These are phyloP conservation scores for Coluber constrictor DNA, from an alignment of 2,797 vertebrate species.

Conservation along the genomic window DNA sequence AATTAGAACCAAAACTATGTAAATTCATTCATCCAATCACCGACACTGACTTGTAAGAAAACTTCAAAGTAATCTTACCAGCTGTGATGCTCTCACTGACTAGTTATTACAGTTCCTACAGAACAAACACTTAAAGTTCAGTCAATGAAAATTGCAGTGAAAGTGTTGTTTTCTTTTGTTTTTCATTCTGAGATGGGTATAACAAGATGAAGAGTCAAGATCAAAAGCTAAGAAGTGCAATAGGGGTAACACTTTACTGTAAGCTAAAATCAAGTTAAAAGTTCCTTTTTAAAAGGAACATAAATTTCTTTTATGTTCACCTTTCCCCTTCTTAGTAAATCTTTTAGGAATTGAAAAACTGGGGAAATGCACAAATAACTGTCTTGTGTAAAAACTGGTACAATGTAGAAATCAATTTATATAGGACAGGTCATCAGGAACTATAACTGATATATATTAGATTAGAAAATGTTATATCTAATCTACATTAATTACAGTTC, in stretches of 20 bases:
- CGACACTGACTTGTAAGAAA: neutral
- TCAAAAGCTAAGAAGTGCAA: neutral
- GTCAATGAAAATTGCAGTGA: neutral
- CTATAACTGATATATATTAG: no score
- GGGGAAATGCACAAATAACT: neutral
- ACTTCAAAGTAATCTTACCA: neutral
- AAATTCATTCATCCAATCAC: neutral
- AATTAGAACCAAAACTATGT: neutral
- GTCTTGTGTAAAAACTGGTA: neutral
- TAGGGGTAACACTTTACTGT: neutral
- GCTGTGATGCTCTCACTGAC: neutral
- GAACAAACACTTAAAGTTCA: neutral
- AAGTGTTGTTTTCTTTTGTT: neutral
- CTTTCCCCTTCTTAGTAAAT: neutral
- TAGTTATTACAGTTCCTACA: neutral
- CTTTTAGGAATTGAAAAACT: neutral
- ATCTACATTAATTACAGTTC: neutral
- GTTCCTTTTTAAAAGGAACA: neutral
- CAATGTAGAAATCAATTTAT: neutral
- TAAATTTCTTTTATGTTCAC: neutral
- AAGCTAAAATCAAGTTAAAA: neutral
- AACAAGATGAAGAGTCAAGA: neutral
- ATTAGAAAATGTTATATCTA: no score
- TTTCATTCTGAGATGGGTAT: neutral
- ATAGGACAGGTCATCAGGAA: no score